phyloP scores from a whole-genome alignment of 2,113 vertebrate species.

The Aegithalos caudatus region DNA sequence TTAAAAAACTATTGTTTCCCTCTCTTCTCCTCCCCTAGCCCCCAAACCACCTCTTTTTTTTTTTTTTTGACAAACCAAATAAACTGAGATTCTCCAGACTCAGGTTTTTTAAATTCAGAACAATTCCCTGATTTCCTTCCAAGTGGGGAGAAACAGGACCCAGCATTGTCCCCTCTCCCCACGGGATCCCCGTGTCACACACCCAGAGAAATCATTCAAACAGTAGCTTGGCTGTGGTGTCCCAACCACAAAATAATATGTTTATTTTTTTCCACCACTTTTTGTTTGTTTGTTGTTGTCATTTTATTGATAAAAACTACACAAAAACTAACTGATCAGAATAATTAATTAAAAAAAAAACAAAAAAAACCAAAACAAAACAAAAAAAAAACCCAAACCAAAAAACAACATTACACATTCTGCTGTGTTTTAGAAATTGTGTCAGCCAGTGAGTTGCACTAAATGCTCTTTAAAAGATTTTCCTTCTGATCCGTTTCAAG shows the following conservation, averaged over 20 bases:
- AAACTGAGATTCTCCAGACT: not conserved
- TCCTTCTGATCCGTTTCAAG: not conserved
- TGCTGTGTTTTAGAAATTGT: slow-evolving; percentile 67
- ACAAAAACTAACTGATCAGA: slow-evolving; percentile 77
- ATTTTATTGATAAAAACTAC: slow-evolving; percentile 85
- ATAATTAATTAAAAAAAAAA: slow-evolving; percentile 76
- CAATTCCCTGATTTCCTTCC: not conserved
- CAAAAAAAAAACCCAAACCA: not conserved
- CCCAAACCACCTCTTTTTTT: not conserved
- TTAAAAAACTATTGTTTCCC: not conserved
- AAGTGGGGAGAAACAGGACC: not conserved
- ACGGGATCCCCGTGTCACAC: not conserved
- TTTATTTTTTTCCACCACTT: slow-evolving; percentile 72
- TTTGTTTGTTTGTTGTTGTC: slow-evolving; percentile 6
- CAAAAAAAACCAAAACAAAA: not conserved
- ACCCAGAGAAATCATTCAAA: slow-evolving; percentile 60
- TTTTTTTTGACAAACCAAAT: not conserved
- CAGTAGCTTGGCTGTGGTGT: slow-evolving; percentile 52
- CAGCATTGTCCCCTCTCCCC: not conserved
- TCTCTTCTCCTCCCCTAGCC: not conserved
- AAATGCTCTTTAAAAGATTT: slow-evolving; percentile 3
- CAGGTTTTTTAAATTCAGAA: not conserved
- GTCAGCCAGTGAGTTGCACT: slow-evolving; percentile 41
- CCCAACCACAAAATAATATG: slow-evolving; percentile 72
- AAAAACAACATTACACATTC: slow-evolving; percentile 64